Percentiles rank a stretch among this genome's conserved stretches.
Evolutionary conservation across 1,140 invertebrate genomes (phyloP).

Genomic region (Bombus consobrinus): DNA sequence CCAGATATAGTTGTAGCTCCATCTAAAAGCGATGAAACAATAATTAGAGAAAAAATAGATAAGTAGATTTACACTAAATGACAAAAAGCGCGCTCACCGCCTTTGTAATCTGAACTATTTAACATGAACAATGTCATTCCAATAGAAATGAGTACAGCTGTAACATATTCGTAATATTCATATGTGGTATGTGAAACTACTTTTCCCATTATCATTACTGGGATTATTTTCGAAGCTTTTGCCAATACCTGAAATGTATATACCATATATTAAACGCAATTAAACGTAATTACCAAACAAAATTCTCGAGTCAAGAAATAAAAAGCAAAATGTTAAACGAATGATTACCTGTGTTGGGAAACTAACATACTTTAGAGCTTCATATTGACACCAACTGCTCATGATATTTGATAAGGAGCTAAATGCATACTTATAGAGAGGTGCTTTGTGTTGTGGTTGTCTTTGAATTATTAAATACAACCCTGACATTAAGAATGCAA

Average conservation of each 20-base stretch:
- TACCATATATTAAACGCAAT: too few species aligned
- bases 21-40: slow-evolving; percentile 72
- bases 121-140: slow-evolving; percentile 97
- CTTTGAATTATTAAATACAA: slow-evolving; percentile 85
- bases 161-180: slow-evolving; percentile 96
- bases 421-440: slow-evolving; percentile 98
- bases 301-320: background rate
- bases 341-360: slow-evolving; percentile 95
- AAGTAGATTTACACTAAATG: slow-evolving; percentile 3
- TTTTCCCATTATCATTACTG: slow-evolving; percentile 99
- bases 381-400: slow-evolving; percentile 99
- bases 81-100: slow-evolving; percentile 74
- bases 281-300: too few species aligned
- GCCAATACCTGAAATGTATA: slow-evolving; percentile 89
- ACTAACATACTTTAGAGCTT: slow-evolving; percentile 98
- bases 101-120: slow-evolving; percentile 85
- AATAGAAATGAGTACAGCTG: slow-evolving; percentile 93
- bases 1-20: slow-evolving; percentile 93
- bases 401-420: slow-evolving; percentile 99
- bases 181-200: slow-evolving; percentile 95
- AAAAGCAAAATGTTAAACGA: background rate
- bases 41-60: slow-evolving; percentile 30
- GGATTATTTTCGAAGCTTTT: slow-evolving; percentile 97
- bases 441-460: slow-evolving; percentile 90
- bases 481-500: slow-evolving; percentile 91